Base-by-base conservation (phyloP, 2,113 vertebrate genomes). In the Microcebus lehilahytsara region DNA sequence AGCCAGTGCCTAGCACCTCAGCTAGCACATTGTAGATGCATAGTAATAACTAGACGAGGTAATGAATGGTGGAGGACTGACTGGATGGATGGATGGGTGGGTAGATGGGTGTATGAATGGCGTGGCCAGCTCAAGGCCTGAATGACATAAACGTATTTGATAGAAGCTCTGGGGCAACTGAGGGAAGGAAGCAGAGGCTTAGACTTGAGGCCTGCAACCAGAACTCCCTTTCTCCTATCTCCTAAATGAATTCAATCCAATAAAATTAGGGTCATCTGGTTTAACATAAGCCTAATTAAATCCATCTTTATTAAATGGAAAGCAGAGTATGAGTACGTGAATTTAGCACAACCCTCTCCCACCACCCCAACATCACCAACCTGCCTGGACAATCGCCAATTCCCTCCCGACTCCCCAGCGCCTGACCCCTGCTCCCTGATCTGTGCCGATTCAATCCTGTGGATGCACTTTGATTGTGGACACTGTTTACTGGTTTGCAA, bases 221-320 rank as follows among this genome's bases (percentile, higher is more conserved):
- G 81, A 92, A 86, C 42, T 51, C 40, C 30, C 32, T 51, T 78
- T 89, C 56, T 88, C 69, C 34, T 77, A 7, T 74, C 88, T 85
- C 80, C 25, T 9, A 2, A 77, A 37, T 49, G 42, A 13, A 22
- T 34, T 67, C 37, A 34, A 5, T 91, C 32, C 75, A 84, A 84
- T 87, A 91, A 42, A 94, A 95, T 92, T 34, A 77, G 69, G 34
- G 32, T 83, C 51, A 77, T 87, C 51, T 37, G 75, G 92, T 86
- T 89, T 53, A 94, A 62, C 74, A 51, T 34, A 51, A 86, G 67
- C 85, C 60, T 83, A 79, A 86, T 34, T 84, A 40, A 94, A 81
- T 75, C 46, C 20, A 46, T 67, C 75, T 96, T 93, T 89, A 80
- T 84, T 93, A 40, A 92, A 51, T 71, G 37, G 25, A 56, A 94